These are phyloP conservation scores for Tolmerus cingulatus DNA, from an alignment of 2,888 invertebrate genomes.

Conservation along the genomic window DNA sequence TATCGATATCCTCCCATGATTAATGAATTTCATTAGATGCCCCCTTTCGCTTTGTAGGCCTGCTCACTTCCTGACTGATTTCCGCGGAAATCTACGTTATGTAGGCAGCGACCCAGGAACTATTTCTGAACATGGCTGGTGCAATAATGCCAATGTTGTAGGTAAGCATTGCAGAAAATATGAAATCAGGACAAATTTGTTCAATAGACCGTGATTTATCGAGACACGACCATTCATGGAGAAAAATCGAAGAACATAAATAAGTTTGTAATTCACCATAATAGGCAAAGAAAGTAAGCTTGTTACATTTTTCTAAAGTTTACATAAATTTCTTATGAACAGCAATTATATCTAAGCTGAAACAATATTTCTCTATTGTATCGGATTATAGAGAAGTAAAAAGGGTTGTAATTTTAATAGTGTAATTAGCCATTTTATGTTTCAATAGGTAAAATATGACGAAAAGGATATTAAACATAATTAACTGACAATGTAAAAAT, in stretches of 20 bases:
- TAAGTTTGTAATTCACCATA: neutral
- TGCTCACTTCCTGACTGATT: neutral
- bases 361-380: too few species aligned
- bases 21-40: neutral
- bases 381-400: too few species aligned
- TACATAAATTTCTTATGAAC: neutral
- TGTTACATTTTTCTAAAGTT: neutral
- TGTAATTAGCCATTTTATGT: too few species aligned
- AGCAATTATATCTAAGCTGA: too few species aligned
- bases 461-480: too few species aligned
- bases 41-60: neutral
- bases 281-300: neutral
- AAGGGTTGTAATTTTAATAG: too few species aligned
- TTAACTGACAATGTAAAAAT: too few species aligned
- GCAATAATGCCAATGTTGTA: neutral
- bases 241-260: neutral
- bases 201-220: neutral
- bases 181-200: neutral
- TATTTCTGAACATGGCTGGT: neutral
- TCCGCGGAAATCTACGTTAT: neutral
- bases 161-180: neutral
- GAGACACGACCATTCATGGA: neutral
- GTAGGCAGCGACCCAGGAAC: neutral
- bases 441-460: too few species aligned
- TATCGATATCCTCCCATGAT: slow-evolving; percentile 4